Conservation (phyloP, 2,113 vertebrate genomes). For the Neodontobutis hainanensis region DNA sequence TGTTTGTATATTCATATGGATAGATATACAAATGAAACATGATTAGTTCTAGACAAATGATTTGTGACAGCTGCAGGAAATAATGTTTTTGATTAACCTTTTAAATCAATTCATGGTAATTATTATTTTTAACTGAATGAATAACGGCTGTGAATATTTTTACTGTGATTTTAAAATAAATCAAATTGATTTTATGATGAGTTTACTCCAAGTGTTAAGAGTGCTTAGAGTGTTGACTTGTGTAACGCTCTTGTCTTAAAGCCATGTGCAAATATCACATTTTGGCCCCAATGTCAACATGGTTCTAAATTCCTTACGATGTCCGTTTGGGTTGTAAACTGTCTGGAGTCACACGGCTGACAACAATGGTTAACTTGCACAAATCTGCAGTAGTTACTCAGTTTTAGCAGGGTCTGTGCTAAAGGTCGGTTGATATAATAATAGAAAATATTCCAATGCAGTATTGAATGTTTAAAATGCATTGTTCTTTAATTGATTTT, state of each 20-base stretch:
- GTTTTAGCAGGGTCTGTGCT: conserved; percentile 23
- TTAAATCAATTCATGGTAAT: background rate
- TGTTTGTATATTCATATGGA: no score
- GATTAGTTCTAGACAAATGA: no score
- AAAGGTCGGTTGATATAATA: background rate
- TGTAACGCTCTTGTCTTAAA: background rate
- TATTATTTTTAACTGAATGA: background rate
- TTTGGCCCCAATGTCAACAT: background rate
- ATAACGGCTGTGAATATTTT: conserved; percentile 37
- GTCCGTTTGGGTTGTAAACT: conserved; percentile 33
- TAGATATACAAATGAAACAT: no score
- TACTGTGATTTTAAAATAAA: conserved; percentile 40
- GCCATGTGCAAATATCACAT: background rate
- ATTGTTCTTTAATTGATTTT: no score
- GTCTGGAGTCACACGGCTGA: conserved; percentile 19
- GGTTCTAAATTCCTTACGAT: conserved; percentile 40
- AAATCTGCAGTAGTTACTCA: conserved; percentile 35
- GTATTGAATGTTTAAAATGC: no score
- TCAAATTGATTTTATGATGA: conserved; percentile 39
- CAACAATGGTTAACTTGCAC: conserved; percentile 58
- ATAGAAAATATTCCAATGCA: no score
- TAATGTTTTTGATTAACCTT: no score
- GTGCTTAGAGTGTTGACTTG: background rate
- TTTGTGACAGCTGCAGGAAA: no score
- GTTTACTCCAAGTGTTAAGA: background rate